These are phyloP conservation scores for Rhopalosiphum nymphaeae DNA, from an alignment of 2,888 invertebrate species.

Conservation along the genomic window DNA sequence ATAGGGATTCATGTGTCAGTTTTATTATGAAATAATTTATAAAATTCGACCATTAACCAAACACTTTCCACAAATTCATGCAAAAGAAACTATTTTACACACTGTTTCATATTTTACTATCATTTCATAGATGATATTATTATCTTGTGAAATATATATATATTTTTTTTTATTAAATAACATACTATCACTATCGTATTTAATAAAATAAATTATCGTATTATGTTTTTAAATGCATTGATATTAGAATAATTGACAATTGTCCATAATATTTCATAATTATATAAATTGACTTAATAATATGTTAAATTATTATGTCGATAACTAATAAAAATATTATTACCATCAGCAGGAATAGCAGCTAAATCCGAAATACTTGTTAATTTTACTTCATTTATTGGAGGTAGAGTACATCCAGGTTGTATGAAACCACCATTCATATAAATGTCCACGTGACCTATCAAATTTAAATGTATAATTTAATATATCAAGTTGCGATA, in stretches of 20 bases:
- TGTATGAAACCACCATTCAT: constrained; percentile 79
- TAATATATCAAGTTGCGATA: background rate
- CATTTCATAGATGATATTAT: background rate
- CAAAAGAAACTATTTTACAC: background rate
- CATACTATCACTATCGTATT: background rate
- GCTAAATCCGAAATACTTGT: constrained; percentile 68
- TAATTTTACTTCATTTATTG: constrained; percentile 67
- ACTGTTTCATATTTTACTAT: background rate
- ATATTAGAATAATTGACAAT: background rate
- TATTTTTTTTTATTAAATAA: background rate
- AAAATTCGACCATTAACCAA: background rate
- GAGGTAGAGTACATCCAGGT: constrained; percentile 74
- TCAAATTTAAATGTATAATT: constrained; percentile 54
- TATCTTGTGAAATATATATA: background rate
- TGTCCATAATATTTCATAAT: background rate
- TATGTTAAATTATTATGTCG: background rate
- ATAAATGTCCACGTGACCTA: constrained; percentile 77
- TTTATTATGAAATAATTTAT: background rate
- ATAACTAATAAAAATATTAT: constrained; percentile 35
- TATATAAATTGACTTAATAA: background rate
- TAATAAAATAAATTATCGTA: background rate
- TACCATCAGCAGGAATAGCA: constrained; percentile 69
- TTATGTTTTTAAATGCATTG: background rate
- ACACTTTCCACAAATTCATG: background rate
- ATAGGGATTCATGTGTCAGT: background rate